Evolutionary conservation across 2,888 invertebrate species (phyloP).

Genomic region (Spisula solida): DNA sequence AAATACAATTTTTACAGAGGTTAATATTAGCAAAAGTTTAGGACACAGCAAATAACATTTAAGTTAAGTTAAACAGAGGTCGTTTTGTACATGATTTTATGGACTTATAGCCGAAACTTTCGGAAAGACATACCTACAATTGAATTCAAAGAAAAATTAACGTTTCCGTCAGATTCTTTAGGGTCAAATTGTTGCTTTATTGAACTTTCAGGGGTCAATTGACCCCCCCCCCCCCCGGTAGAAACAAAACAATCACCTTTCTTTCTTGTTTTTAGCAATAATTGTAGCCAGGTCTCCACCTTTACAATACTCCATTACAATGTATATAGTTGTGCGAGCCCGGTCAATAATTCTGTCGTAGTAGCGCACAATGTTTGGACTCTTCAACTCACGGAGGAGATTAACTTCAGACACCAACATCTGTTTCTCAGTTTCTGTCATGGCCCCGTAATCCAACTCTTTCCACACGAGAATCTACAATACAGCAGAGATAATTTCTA

Average conservation of each 20-base stretch:
- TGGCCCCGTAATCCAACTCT: conserved; percentile 90
- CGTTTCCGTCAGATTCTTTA: too few species aligned
- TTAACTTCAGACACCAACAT: conserved; percentile 90
- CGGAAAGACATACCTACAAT: too few species aligned
- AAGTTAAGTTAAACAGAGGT: too few species aligned
- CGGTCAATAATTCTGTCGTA: conserved; percentile 90
- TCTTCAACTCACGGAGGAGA: conserved; percentile 89
- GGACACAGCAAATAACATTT: too few species aligned
- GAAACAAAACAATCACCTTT: conserved; percentile 77
- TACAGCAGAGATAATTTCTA: conserved; percentile 9
- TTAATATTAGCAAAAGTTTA: too few species aligned
- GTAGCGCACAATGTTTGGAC: conserved; percentile 90
- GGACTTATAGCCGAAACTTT: too few species aligned
- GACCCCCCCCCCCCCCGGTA: too few species aligned
- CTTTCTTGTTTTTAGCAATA: conserved; percentile 88
- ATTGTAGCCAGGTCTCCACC: conserved; percentile 90
- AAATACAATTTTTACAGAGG: too few species aligned
- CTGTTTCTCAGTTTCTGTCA: conserved; percentile 89
- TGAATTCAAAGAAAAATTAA: too few species aligned
- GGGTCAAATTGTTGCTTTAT: too few species aligned
- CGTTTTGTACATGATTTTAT: too few species aligned
- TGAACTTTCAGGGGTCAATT: too few species aligned
- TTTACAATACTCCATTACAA: conserved; percentile 91
- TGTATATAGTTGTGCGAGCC: conserved; percentile 89
- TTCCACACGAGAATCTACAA: conserved; percentile 89